Evolutionary conservation across 1,140 invertebrate species (phyloP).

Genomic region (Odontomachus brunneus): DNA sequence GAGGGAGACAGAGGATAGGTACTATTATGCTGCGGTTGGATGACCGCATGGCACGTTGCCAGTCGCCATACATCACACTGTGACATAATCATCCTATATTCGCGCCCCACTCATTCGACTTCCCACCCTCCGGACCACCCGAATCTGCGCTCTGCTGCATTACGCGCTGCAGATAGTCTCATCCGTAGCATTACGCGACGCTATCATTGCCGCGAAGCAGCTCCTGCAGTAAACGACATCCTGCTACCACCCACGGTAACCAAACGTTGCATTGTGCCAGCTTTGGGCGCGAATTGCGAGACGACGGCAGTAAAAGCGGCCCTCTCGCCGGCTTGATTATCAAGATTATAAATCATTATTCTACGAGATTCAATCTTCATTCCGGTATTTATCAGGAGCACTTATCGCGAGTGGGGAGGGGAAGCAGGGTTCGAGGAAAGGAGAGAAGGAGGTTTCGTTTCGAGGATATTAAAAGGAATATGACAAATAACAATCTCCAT

Average conservation of each 20-base stretch:
- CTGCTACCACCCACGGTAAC: constrained; percentile 58
- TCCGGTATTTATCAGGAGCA: neutral
- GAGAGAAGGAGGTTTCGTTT: neutral
- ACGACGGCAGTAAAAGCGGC: constrained; percentile 2
- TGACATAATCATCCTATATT: constrained; percentile 80
- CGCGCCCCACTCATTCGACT: constrained; percentile 74
- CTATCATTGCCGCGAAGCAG: constrained; percentile 73
- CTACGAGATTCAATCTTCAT: constrained; percentile 20
- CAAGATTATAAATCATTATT: constrained; percentile 30
- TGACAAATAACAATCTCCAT: neutral
- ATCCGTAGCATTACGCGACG: constrained; percentile 70
- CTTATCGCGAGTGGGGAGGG: neutral
- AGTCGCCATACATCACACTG: constrained; percentile 76
- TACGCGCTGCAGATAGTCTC: constrained; percentile 75
- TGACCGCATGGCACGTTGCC: constrained; percentile 76
- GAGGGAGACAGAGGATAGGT: constrained; percentile 25
- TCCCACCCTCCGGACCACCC: constrained; percentile 64
- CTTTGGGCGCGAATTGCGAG: constrained; percentile 31
- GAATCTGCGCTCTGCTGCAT: constrained; percentile 72
- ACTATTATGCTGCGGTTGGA: constrained; percentile 55
- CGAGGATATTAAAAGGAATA: constrained; percentile 4
- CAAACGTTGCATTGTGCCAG: constrained; percentile 53
- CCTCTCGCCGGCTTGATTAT: constrained; percentile 13
- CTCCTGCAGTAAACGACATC: constrained; percentile 73
- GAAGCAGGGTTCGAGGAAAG: too few relatives aligned